Conservation (phyloP, 2,888 invertebrate species). For the Brenthis daphne region DNA sequence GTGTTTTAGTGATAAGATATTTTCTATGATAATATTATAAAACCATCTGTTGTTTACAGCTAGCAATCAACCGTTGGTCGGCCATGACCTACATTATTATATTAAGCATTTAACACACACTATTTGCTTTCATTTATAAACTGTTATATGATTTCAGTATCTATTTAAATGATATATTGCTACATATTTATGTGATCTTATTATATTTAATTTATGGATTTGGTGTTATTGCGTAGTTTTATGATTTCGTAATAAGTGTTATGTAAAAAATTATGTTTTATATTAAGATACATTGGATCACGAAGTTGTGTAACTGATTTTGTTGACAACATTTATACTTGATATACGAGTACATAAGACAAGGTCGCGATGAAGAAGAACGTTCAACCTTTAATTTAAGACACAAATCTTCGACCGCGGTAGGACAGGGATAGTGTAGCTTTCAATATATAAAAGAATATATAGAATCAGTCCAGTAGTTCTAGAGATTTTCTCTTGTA, state of each 20-base stretch:
- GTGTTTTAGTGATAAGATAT: constrained; percentile 40
- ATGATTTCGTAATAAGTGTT: constrained; percentile 1
- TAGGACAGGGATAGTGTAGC: too few species aligned
- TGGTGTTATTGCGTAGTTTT: constrained; percentile 4
- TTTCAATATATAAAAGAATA: too few species aligned
- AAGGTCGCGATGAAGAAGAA: too few species aligned
- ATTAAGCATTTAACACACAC: constrained; percentile 24
- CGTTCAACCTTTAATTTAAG: too few species aligned
- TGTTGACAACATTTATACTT: too few species aligned
- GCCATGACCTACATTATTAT: constrained; percentile 42
- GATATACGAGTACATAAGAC: too few species aligned
- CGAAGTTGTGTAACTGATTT: too few species aligned
- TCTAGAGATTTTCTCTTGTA: too few species aligned
- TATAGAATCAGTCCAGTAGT: too few species aligned
- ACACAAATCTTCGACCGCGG: too few species aligned
- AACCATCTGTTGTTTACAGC: constrained; percentile 38
- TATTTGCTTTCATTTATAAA: constrained; percentile 28
- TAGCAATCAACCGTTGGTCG: constrained; percentile 28
- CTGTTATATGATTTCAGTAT: constrained; percentile 13
- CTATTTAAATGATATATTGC: constrained; percentile 17
- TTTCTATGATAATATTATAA: constrained; percentile 39
- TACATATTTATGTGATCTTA: constrained; percentile 10
- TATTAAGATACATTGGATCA: neutral
- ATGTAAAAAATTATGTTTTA: neutral
- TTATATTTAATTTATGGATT: constrained; percentile 11